Evolutionary conservation across 1,140 invertebrate genomes (phyloP).

Genomic region (Heterodera schachtii): DNA sequence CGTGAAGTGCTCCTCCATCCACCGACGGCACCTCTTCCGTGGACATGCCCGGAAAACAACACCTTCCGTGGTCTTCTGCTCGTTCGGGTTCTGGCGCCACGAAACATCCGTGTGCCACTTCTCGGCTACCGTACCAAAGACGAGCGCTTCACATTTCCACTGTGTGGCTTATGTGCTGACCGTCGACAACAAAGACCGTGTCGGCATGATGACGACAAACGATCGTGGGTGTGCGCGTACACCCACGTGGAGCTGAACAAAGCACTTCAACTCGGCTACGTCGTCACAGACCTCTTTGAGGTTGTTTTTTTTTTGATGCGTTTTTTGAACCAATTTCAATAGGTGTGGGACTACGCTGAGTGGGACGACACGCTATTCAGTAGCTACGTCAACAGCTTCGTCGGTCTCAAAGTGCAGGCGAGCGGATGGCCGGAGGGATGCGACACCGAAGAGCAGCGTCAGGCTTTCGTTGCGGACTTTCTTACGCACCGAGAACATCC

Average conservation of each 20-base stretch:
- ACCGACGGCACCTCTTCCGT: not conserved
- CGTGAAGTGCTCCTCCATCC: not conserved
- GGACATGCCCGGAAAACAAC: not conserved
- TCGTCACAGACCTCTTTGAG: not conserved
- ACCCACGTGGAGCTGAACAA: conserved; percentile 34
- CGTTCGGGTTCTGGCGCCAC: not conserved
- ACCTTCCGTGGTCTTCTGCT: not conserved
- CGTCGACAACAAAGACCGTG: not conserved
- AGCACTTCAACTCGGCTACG: not conserved
- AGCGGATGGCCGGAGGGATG: conserved; percentile 10
- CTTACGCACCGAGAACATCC: not conserved
- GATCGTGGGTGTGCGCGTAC: conserved; percentile 8
- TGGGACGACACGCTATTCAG: not conserved
- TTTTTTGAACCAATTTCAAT: not conserved
- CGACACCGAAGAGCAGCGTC: not conserved
- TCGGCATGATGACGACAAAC: not conserved
- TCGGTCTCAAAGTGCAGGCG: too few relatives aligned
- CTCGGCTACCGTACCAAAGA: conserved; percentile 10
- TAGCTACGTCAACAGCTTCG: too few relatives aligned
- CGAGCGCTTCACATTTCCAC: not conserved
- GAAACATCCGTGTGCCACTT: not conserved
- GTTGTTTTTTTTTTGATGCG: not conserved
- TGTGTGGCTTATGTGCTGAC: conserved; percentile 1
- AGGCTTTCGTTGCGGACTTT: not conserved
- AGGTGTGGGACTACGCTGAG: conserved; percentile 13